phyloP scores from a whole-genome alignment of 1,140 invertebrate species.

The Macrotrachela quadricornifera region DNA sequence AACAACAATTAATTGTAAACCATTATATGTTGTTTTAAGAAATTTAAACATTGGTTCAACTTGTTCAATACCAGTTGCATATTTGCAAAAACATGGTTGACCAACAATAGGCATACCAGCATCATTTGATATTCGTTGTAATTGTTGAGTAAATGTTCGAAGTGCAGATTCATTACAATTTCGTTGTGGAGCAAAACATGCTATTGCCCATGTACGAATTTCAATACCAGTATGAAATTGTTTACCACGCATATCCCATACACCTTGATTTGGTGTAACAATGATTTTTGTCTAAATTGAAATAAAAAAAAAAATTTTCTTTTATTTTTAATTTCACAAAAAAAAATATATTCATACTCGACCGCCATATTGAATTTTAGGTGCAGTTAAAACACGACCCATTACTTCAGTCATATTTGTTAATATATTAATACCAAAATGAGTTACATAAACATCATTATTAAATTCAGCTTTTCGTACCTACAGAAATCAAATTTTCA shows the following conservation, averaged over 20 bases:
- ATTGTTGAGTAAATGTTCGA: slow-evolving; percentile 76
- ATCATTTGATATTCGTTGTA: slow-evolving; percentile 96
- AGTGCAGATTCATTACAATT: slow-evolving; percentile 88
- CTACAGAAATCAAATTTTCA: too few relatives aligned
- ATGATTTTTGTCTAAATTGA: slow-evolving; percentile 33
- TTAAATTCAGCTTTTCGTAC: slow-evolving; percentile 77
- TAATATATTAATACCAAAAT: slow-evolving; percentile 87
- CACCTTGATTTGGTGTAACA: slow-evolving; percentile 88
- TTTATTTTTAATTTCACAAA: too few relatives aligned
- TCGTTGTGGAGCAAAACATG: slow-evolving; percentile 92
- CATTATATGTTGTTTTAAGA: slow-evolving; percentile 79
- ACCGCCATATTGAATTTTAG: slow-evolving; percentile 97
- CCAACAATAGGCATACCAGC: slow-evolving; percentile 98
- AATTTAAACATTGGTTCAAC: slow-evolving; percentile 99
- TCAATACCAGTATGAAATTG: slow-evolving; percentile 98
- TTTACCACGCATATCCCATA: slow-evolving; percentile 99
- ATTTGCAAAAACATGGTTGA: slow-evolving; percentile 92
- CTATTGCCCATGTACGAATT: slow-evolving; percentile 96
- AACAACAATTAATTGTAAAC: slow-evolving; percentile 86
- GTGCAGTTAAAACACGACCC: slow-evolving; percentile 79
- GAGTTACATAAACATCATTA: slow-evolving; percentile 90
- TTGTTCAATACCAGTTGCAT: slow-evolving; percentile 91
- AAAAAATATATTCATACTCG: slow-evolving; percentile 58
- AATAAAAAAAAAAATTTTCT: too few relatives aligned
- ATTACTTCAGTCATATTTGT: slow-evolving; percentile 98